These are phyloP conservation scores for Tipula confusa DNA, from an alignment of 2,888 invertebrate genomes.

Conservation along the genomic window DNA sequence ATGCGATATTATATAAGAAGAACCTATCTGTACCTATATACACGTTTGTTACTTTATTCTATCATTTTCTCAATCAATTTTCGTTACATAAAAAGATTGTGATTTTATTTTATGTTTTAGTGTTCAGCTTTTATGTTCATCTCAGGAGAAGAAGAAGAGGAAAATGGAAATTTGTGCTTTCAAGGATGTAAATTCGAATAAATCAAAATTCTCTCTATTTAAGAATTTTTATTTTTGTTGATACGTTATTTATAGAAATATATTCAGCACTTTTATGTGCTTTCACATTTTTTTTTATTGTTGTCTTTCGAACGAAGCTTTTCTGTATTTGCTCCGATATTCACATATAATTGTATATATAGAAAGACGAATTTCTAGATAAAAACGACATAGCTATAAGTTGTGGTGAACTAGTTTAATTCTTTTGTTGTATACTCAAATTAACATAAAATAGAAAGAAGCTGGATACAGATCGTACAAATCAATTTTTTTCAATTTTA, in stretches of 20 bases:
- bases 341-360: too few relatives aligned
- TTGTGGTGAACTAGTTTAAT: neutral
- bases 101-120: neutral
- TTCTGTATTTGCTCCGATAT: neutral
- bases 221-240: slow-evolving; percentile 9
- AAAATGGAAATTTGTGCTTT: slow-evolving; percentile 3
- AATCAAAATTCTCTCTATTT: slow-evolving; percentile 3
- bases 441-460: neutral
- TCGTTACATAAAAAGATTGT: neutral
- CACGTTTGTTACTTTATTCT: slow-evolving; percentile 7
- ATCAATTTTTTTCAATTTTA: too few relatives aligned
- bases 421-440: neutral
- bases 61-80: slow-evolving; percentile 6
- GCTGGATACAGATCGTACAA: too few relatives aligned
- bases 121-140: neutral
- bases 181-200: neutral
- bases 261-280: neutral
- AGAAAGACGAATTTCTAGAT: too few relatives aligned
- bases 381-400: neutral
- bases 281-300: neutral
- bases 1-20: neutral
- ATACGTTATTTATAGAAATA: neutral
- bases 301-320: neutral
- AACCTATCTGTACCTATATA: neutral
- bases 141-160: neutral